Conservation (phyloP, 2,113 vertebrate species). For the Chauna torquata region DNA sequence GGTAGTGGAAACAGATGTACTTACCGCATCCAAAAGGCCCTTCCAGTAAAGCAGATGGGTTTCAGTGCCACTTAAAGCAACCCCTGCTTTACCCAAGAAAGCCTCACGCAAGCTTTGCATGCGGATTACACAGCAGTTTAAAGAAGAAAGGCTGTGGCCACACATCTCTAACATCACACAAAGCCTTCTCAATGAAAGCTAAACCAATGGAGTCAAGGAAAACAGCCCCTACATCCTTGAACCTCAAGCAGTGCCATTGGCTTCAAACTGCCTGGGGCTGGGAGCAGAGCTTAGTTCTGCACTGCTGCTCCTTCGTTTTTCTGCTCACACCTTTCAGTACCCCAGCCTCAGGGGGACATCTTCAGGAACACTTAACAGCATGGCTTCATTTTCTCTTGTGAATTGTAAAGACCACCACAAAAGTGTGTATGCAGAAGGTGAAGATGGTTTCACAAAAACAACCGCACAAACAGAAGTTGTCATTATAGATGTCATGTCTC, state of each 20-base stretch:
- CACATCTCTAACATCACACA: not conserved
- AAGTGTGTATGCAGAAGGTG: not conserved
- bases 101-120: constrained; percentile 30
- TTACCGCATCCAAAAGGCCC: constrained; percentile 3
- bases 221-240: not conserved
- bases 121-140: constrained; percentile 42
- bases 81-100: constrained; percentile 31
- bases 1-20: constrained; percentile 5
- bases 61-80: constrained; percentile 61
- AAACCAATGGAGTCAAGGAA: not conserved
- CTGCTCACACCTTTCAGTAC: not conserved
- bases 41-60: constrained; percentile 51
- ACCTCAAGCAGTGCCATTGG: not conserved
- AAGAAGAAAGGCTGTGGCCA: not conserved
- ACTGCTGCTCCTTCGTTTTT: not conserved
- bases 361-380: not conserved
- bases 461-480: not conserved
- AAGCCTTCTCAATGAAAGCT: not conserved
- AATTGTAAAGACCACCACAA: not conserved
- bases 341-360: not conserved
- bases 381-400: not conserved
- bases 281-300: not conserved
- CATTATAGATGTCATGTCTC: rapidly evolving
- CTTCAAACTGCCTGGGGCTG: not conserved
- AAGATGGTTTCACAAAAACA: not conserved